Conservation (phyloP, 2,113 vertebrate genomes). For the Rutilus rutilus region DNA sequence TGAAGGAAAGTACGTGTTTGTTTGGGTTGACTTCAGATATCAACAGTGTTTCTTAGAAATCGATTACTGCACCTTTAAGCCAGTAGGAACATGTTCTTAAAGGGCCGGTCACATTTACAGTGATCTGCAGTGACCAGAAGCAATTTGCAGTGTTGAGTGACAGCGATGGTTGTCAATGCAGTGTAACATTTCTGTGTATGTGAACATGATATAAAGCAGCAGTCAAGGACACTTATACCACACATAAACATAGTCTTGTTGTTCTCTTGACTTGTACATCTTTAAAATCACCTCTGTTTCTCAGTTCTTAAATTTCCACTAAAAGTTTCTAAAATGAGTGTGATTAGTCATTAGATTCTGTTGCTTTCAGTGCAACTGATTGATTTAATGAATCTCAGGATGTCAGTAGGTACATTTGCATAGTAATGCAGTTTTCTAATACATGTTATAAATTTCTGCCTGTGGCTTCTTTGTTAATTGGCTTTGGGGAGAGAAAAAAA, state of each 20-base stretch:
- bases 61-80: too few species aligned
- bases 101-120: background rate
- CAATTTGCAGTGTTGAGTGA: background rate
- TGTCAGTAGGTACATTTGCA: conserved; percentile 60
- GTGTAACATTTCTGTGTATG: background rate
- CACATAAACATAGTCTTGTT: background rate
- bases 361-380: conserved; percentile 54
- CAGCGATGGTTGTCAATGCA: background rate
- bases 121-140: background rate
- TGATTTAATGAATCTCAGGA: conserved; percentile 57
- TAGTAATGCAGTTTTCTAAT: conserved; percentile 55
- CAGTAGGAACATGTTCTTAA: too few species aligned
- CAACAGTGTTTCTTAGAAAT: too few species aligned
- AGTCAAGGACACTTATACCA: background rate
- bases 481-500: conserved; percentile 56
- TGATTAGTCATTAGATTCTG: background rate
- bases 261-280: background rate
- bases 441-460: conserved; percentile 60
- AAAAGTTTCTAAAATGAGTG: background rate
- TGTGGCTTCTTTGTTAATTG: conserved; percentile 67
- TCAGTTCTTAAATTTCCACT: background rate
- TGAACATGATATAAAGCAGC: background rate
- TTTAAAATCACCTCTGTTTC: conserved; percentile 1
- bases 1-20: too few species aligned
- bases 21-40: too few species aligned